These are phyloP conservation scores for Dicentrarchus labrax DNA, from an alignment of 2,113 vertebrate species.

Conservation along the genomic window DNA sequence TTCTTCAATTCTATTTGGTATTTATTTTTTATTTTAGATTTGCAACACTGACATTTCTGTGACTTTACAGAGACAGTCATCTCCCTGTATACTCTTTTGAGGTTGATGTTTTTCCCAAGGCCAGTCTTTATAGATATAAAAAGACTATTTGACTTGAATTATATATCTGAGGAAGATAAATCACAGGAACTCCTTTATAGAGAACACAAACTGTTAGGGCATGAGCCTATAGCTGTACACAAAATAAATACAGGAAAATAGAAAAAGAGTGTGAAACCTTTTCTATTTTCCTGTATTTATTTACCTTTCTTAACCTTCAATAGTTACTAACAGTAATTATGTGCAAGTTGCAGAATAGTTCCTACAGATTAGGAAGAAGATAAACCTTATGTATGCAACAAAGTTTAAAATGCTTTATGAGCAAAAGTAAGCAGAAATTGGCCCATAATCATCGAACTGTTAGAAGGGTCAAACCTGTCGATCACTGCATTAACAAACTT, in stretches of 20 bases:
- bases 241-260: neutral
- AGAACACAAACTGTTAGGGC: neutral
- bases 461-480: constrained; percentile 38
- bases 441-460: neutral
- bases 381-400: neutral
- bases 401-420: neutral
- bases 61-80: constrained; percentile 14
- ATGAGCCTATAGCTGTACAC: neutral
- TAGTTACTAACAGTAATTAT: neutral
- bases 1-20: neutral
- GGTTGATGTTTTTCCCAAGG: constrained; percentile 2
- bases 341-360: neutral
- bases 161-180: constrained; percentile 7
- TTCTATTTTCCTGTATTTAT: neutral
- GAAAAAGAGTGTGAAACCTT: no score
- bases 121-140: constrained; percentile 14
- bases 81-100: neutral
- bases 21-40: constrained; percentile 32
- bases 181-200: neutral
- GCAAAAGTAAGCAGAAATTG: neutral
- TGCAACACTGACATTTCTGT: neutral
- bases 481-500: constrained; percentile 38
- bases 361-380: neutral
- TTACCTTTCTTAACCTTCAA: neutral
- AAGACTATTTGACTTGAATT: constrained; percentile 40